Evolutionary conservation across 1,140 invertebrate species (phyloP).

Genomic region (Hyphantria cunea): DNA sequence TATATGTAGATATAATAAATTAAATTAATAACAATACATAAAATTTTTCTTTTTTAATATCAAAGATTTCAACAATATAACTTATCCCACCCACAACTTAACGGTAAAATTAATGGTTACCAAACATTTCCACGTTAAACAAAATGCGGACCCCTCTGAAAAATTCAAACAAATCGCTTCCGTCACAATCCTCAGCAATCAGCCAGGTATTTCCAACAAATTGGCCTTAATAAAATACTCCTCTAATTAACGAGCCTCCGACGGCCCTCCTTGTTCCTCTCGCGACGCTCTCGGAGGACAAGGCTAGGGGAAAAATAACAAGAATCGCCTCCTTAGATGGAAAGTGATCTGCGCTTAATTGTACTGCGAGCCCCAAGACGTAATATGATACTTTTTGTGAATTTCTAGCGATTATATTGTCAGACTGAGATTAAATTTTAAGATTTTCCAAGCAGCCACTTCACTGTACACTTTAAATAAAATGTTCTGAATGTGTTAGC

Average conservation of each 20-base stretch:
- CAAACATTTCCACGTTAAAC: not conserved
- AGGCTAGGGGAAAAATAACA: slow-evolving; percentile 66
- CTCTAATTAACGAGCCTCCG: slow-evolving; percentile 66
- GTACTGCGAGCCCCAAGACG: slow-evolving; percentile 7
- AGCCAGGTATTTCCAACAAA: slow-evolving; percentile 74
- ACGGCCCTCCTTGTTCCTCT: not conserved
- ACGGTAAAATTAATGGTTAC: too few relatives aligned
- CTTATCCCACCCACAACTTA: not conserved
- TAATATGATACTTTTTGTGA: slow-evolving; percentile 4
- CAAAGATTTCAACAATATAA: too few relatives aligned
- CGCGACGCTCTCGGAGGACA: slow-evolving; percentile 2
- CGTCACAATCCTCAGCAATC: slow-evolving; percentile 48
- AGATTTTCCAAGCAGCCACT: not conserved
- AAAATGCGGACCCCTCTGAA: slow-evolving; percentile 28
- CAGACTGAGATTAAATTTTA: slow-evolving; percentile 2
- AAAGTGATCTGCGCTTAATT: slow-evolving; percentile 67
- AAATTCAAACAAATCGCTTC: slow-evolving; percentile 57
- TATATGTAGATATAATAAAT: too few relatives aligned
- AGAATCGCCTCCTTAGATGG: slow-evolving; percentile 72
- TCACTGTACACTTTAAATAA: too few relatives aligned
- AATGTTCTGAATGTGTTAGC: too few relatives aligned
- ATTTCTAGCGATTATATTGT: not conserved
- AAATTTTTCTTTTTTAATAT: too few relatives aligned
- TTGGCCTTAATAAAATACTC: slow-evolving; percentile 76
- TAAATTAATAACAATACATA: too few relatives aligned